Evolutionary conservation across 2,113 vertebrate species (phyloP).

Genomic region (Ceuthmochares aereus): DNA sequence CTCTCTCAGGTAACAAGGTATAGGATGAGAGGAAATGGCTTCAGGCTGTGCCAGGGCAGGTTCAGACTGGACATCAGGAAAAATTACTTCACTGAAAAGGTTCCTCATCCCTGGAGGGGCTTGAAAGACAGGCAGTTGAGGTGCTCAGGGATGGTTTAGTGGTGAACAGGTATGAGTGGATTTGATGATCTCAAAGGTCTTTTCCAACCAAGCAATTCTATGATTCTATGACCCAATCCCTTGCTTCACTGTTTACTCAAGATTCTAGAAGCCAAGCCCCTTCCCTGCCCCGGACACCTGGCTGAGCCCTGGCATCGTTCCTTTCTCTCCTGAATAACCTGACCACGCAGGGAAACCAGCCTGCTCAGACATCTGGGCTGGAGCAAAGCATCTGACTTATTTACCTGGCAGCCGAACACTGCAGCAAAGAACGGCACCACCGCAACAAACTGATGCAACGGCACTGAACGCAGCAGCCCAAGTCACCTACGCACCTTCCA

Average conservation of each 20-base stretch:
- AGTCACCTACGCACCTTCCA: not conserved
- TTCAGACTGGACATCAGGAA: too few species aligned
- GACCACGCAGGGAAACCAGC: not conserved
- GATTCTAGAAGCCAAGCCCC: not conserved
- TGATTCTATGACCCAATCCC: not conserved
- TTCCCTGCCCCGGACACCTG: rapidly evolving
- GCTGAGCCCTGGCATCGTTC: not conserved
- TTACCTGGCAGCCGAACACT: too few species aligned
- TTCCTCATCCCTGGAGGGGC: too few species aligned
- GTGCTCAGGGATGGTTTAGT: too few species aligned
- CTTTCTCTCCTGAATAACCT: not conserved
- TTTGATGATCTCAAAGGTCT: too few species aligned
- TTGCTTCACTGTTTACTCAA: not conserved
- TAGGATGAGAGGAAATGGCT: too few species aligned
- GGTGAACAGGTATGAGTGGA: too few species aligned
- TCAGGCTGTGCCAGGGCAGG: too few species aligned
- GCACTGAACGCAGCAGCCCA: rapidly evolving
- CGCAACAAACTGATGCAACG: rapidly evolving
- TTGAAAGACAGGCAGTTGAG: too few species aligned
- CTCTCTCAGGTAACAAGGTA: not conserved
- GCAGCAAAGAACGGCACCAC: rapidly evolving
- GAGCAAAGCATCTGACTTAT: not conserved
- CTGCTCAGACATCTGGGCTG: not conserved
- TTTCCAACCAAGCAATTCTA: too few species aligned
- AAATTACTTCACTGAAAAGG: too few species aligned